Base-by-base conservation (phyloP, 2,797 vertebrate genomes). In the Orestias chungarensis region DNA sequence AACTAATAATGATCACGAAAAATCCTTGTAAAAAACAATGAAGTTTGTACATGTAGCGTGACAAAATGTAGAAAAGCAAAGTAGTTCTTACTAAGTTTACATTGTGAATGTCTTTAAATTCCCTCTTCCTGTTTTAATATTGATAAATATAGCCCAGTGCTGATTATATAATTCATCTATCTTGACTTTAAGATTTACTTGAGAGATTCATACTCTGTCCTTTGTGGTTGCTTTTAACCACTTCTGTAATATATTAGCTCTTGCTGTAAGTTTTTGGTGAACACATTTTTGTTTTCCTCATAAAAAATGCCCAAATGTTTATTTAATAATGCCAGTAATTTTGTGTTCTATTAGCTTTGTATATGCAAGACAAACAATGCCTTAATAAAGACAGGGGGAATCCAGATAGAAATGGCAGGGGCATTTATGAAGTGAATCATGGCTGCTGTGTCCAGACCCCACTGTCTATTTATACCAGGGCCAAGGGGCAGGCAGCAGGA, bases 401-500 rank as follows among this genome's bases (percentile, higher is more conserved):
- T 92, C 76, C 81, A 87, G 71, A 91, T 72, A 87, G 83, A 76
- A 78, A 85, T 29, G 72, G 73, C 66, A 68, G 74, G 74, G 81
- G 76, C 35, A 77, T 91, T 88, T 90, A 86, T 85, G 88, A 80
- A 89, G 74, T 75, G 89, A 88, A 79, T 67, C 75, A 78, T 81
- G 66, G 84, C 77, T 81, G 78, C 84, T 78, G 75, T 68, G 64
- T 12, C 66, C 31, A 68, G 27, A 29, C 54, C 27, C 49, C 27
- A n/a, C 70, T 40, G 59, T 43, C 92, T 94, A 95, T 95, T 94
- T 94, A 93, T 93, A 95, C 89, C 88, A 87, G 76, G 79, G 82
- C 83, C 83, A 77, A 85, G 66, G 79, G 78, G 82, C 80, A 83
- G 82, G 76, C 68, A 73, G 83, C 1, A 42, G 69, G 50, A 59